Percentiles rank a stretch among this genome's conserved stretches.
These are phyloP conservation scores for Polypterus senegalus DNA, from an alignment of 2,113 vertebrate species.

Conservation along the genomic window DNA sequence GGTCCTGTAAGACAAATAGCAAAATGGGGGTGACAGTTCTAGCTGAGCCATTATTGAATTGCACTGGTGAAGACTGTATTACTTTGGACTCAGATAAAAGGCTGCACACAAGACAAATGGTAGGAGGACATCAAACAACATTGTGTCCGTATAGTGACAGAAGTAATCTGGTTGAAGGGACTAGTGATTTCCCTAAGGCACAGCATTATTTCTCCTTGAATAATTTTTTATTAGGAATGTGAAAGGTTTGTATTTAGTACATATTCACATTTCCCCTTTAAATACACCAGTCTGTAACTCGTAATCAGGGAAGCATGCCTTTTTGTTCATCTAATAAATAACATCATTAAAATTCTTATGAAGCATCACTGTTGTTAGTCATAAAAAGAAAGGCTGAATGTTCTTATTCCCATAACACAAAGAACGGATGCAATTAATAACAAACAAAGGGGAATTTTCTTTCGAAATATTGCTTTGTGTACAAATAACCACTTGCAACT, in stretches of 20 bases:
- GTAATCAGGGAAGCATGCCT: conserved; percentile 22
- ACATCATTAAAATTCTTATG: background rate
- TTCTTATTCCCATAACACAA: too few relatives aligned
- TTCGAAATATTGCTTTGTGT: too few relatives aligned
- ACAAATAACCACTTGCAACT: too few relatives aligned
- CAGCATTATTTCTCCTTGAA: conserved; percentile 71
- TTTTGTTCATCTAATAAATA: conserved; percentile 25
- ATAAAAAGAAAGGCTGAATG: too few relatives aligned
- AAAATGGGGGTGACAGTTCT: conserved; percentile 89
- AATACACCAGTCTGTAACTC: conserved; percentile 20
- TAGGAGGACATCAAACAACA: conserved; percentile 94
- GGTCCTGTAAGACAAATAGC: conserved; percentile 82
- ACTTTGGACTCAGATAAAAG: conserved; percentile 98
- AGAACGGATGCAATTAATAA: too few relatives aligned
- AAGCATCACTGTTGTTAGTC: too few relatives aligned
- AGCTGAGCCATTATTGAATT: conserved; percentile 91
- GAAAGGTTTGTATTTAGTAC: conserved; percentile 61
- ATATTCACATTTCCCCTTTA: conserved; percentile 40
- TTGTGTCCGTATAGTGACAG: conserved; percentile 84
- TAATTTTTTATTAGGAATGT: conserved; percentile 70
- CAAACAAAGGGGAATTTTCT: too few relatives aligned
- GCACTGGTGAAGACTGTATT: conserved; percentile 85
- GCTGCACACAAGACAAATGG: conserved; percentile 88
- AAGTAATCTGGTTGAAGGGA: conserved; percentile 82
- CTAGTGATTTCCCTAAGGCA: conserved; percentile 82